Evolutionary conservation across 2,797 vertebrate species (phyloP).

Genomic region (Acipenser transmontanus): DNA sequence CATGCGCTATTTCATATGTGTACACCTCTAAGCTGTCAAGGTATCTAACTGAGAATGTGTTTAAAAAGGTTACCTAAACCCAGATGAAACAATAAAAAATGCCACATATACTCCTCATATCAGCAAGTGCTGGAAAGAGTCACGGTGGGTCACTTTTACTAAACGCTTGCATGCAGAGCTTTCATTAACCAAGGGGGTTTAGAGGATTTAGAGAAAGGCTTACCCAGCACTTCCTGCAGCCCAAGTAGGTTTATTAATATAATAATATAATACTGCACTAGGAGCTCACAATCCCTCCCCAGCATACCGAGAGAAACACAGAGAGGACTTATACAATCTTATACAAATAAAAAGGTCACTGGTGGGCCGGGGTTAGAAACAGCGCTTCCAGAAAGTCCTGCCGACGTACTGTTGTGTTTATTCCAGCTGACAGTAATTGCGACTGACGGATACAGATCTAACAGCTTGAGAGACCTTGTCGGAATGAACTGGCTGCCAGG

Average conservation of each 20-base stretch:
- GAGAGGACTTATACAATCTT: background rate
- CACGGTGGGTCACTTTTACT: background rate
- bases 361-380: constrained; percentile 28
- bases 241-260: constrained; percentile 21
- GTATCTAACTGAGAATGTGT: too few species aligned
- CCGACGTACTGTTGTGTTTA: constrained; percentile 20
- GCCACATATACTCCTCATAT: too few species aligned
- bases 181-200: constrained; percentile 30
- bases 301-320: background rate
- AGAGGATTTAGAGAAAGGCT: constrained; percentile 22
- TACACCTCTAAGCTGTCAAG: too few species aligned
- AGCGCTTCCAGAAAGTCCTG: constrained; percentile 19
- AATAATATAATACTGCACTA: background rate
- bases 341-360: constrained; percentile 13
- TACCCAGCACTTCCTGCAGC: constrained; percentile 15
- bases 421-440: constrained; percentile 33
- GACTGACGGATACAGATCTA: constrained; percentile 48
- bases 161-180: constrained; percentile 17
- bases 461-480: constrained; percentile 27
- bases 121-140: background rate
- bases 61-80: too few species aligned
- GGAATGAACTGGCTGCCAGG: constrained; percentile 18
- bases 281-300: background rate
- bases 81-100: too few species aligned
- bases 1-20: too few species aligned